Base-by-base conservation (phyloP, 2,888 invertebrate genomes). In the Salpingus planirostris region DNA sequence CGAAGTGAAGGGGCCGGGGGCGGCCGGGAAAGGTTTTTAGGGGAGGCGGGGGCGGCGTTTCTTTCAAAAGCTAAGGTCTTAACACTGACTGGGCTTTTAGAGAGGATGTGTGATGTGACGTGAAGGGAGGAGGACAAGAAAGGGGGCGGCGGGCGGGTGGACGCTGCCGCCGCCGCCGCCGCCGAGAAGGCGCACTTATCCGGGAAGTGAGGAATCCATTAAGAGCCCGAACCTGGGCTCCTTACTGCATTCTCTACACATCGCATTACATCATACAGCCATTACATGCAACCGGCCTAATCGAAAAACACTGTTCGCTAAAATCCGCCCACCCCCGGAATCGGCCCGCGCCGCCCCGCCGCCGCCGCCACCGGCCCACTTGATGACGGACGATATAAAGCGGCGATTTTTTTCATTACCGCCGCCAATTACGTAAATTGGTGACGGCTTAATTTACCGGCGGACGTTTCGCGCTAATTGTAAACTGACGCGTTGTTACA, bases 141-240 rank as follows among this genome's bases (percentile, higher is more conserved):
- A 47, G 38, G 48, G 52, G 52, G 53, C 5, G 8, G 18, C 5
- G 18, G 33, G 36, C 33, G 38, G 25, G 21, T n/a, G n/a, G n/a
- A n/a, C n/a, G n/a, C n/a, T n/a, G n/a, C n/a, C n/a, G n/a, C n/a
- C n/a, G n/a, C n/a, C n/a, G n/a, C 27, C 32, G 43, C 35, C 29
- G 35, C 31, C 38, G 40, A 37, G 48, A 44, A 44, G 47, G 38
- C 49, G 52, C 54, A 54, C 55, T 55, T 55, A 55, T 54, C 55
- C 47, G 45, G 48, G 49, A 55, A 54, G 52, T 54, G 54, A 53
- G 53, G 54, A 54, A 54, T 55, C 55, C 55, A 55, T 55, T 55
- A 55, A 51, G 51, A 47, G 31, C 49, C 49, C 49, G 47, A 54
- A 51, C 44, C 47, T 49, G 46, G n/a, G n/a, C 46, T 45, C 45